Base-by-base conservation (phyloP, 2,113 vertebrate species). In the Neogobius melanostomus region DNA sequence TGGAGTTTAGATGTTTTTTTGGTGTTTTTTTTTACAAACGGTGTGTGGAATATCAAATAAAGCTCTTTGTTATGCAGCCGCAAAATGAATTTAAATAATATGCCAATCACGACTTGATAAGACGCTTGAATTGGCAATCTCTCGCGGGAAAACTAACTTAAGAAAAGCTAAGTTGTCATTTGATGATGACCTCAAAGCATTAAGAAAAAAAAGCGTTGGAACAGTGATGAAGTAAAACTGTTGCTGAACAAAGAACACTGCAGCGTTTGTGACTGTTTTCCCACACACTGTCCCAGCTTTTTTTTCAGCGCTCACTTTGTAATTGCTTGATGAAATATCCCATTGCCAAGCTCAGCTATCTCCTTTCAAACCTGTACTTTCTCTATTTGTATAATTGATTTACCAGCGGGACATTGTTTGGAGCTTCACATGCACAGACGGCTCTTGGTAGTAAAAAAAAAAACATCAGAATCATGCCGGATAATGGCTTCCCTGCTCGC, bases 381-480 rank as follows among this genome's bases (percentile, higher is more conserved):
- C 69, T 87, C 74, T 80, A 64, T 70, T 46, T 17, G 76, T 82
- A 36, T 86, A 87, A 88, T 86, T 84, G 83, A 87, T 85, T 83
- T 71, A 85, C 79, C 71, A 76, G 77, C 75, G 65, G 72, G 77
- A 77, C 65, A 79, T 72, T 83, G 71, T 77, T 74, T 43, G 60
- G 73, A 78, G 66, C 79, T 78, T 71, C 86, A 79, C 66, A 66
- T 47, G 15, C 76, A 75, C 83, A 85, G 82, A 79, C 79, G 75
- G 79, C 68, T 80, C 28, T 36, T 5, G 75, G 75, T 71, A 51
- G 74, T 36, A 51, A 66, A 75, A 80, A 82, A 79, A 82, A 79
- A 73, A 69, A 61, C 46, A 74, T 36, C 28, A 36, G 84, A 77
- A 75, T 82, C 63, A 68, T 74, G 61, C 71, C 79, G 78, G 81